These are phyloP conservation scores for Stomorhina lunata DNA, from an alignment of 2,888 invertebrate genomes.

Conservation along the genomic window DNA sequence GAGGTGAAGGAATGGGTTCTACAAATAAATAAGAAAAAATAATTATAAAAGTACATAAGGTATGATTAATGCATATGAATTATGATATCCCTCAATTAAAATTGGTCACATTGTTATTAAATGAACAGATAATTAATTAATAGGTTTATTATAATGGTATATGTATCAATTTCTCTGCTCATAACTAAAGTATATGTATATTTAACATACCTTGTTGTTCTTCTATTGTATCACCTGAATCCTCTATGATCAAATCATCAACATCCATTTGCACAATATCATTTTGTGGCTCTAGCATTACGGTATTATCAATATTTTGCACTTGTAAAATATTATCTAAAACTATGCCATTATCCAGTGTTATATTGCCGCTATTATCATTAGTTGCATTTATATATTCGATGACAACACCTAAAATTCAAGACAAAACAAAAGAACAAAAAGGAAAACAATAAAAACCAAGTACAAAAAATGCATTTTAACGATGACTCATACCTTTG, in stretches of 20 bases:
- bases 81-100: too few species aligned
- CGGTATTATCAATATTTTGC: conserved; percentile 41
- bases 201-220: conserved; percentile 44
- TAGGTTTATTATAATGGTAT: background rate
- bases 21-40: background rate
- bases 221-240: conserved; percentile 49
- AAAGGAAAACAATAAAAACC: background rate
- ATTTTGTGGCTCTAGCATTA: conserved; percentile 26
- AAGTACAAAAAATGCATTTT: background rate
- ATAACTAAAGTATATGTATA: background rate
- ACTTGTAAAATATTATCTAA: conserved; percentile 62
- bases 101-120: too few species aligned
- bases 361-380: conserved; percentile 40
- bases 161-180: too few species aligned
- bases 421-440: background rate
- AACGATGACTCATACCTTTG: conserved; percentile 60
- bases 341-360: conserved; percentile 60
- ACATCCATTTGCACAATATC: conserved; percentile 69
- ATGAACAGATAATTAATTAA: too few species aligned
- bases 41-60: background rate
- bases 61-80: too few species aligned
- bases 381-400: conserved; percentile 73
- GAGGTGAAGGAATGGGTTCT: conserved; percentile 26
- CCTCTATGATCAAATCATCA: conserved; percentile 72
- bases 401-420: conserved; percentile 71